These are phyloP conservation scores for Pteronotus mesoamericanus DNA, from an alignment of 2,797 vertebrate genomes.

Conservation along the genomic window DNA sequence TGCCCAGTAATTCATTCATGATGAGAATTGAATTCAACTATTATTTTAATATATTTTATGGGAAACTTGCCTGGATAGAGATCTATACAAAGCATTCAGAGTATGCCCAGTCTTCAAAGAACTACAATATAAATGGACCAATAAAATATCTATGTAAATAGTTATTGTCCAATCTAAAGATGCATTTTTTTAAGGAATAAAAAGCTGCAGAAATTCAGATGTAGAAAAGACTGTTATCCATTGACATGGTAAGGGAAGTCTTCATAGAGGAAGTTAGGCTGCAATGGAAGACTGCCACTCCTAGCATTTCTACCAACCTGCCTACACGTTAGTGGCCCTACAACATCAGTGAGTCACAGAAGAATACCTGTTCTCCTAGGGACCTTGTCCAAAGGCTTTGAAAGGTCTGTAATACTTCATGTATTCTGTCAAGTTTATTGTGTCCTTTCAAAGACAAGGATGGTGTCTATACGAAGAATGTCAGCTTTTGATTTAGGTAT, in stretches of 20 bases:
- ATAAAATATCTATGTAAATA: background rate
- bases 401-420: background rate
- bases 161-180: background rate
- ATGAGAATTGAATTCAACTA: background rate
- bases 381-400: background rate
- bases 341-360: background rate
- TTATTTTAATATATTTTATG: background rate
- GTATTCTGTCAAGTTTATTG: background rate
- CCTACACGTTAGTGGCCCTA: background rate
- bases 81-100: background rate
- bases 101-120: background rate
- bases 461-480: background rate
- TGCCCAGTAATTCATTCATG: background rate
- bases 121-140: background rate
- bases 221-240: background rate
- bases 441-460: background rate
- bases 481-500: background rate
- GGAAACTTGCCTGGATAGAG: background rate
- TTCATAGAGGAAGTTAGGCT: background rate
- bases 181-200: background rate
- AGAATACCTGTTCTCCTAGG: background rate
- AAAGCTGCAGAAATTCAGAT: background rate
- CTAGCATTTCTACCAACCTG: background rate
- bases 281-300: background rate
- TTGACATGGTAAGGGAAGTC: background rate